These are phyloP conservation scores for Agrilus biguttatus DNA, from an alignment of 2,888 invertebrate species.

Conservation along the genomic window DNA sequence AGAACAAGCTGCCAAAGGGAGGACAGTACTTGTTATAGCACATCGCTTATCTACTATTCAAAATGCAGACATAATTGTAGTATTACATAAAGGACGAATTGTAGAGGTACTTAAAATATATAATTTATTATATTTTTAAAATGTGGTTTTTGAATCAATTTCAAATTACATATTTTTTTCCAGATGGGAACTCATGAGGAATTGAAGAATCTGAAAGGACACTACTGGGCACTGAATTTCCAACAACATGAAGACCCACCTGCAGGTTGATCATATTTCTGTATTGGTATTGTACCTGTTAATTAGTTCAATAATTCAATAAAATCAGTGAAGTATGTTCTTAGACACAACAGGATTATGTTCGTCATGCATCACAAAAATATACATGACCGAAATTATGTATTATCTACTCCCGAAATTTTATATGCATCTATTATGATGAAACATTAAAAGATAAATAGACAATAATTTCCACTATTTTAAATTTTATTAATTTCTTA, in stretches of 20 bases:
- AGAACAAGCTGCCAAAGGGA: slow-evolving; percentile 65
- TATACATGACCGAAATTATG: too few relatives aligned
- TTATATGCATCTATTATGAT: too few relatives aligned
- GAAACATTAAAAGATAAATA: too few relatives aligned
- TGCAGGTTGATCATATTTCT: slow-evolving; percentile 1
- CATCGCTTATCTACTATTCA: slow-evolving; percentile 85
- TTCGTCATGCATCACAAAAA: too few relatives aligned
- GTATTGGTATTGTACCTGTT: too few relatives aligned
- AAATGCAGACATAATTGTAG: slow-evolving; percentile 84
- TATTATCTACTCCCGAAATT: too few relatives aligned
- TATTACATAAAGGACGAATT: slow-evolving; percentile 68
- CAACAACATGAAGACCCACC: slow-evolving; percentile 38
- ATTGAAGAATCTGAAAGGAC: slow-evolving; percentile 60
- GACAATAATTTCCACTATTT: too few relatives aligned
- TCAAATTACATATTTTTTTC: slow-evolving; percentile 16
- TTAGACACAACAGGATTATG: too few relatives aligned
- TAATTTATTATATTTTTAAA: neutral
- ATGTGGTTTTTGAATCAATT: too few relatives aligned
- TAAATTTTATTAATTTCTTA: too few relatives aligned
- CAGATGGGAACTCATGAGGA: slow-evolving; percentile 76
- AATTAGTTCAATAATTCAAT: too few relatives aligned
- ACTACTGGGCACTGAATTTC: slow-evolving; percentile 73
- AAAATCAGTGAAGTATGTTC: too few relatives aligned
- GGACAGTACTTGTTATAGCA: slow-evolving; percentile 91
- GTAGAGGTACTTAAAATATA: slow-evolving; percentile 44